These are phyloP conservation scores for Channa argus DNA, from an alignment of 2,113 vertebrate genomes.

Conservation along the genomic window DNA sequence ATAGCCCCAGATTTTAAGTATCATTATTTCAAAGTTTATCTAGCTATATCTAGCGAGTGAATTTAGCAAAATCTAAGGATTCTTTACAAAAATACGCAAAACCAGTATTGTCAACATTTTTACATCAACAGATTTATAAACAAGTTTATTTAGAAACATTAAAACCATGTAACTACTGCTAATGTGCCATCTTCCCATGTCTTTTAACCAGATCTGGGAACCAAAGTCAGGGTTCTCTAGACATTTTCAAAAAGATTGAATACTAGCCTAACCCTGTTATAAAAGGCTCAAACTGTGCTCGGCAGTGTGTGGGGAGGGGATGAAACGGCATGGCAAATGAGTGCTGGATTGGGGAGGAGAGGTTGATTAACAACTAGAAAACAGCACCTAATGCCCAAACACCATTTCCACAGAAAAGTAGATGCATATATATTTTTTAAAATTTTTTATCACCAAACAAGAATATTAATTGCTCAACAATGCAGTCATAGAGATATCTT, in stretches of 20 bases:
- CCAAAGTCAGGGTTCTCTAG: slow-evolving; percentile 48
- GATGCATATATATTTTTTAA: slow-evolving; percentile 36
- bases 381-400: slow-evolving; percentile 57
- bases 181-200: not conserved
- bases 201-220: slow-evolving; percentile 14
- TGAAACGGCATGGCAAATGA: slow-evolving; percentile 75
- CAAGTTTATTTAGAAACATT: not conserved
- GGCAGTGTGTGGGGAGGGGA: slow-evolving; percentile 56
- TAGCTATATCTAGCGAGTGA: too few species aligned
- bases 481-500: not conserved
- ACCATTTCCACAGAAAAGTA: slow-evolving; percentile 46
- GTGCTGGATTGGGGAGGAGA: slow-evolving; percentile 43
- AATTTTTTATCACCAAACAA: not conserved
- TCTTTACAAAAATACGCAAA: too few species aligned
- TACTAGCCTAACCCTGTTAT: slow-evolving; percentile 45
- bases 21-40: too few species aligned
- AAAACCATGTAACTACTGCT: not conserved
- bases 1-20: too few species aligned
- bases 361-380: slow-evolving; percentile 67
- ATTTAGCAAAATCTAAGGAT: too few species aligned
- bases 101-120: not conserved
- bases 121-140: not conserved
- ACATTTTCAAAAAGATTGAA: slow-evolving; percentile 48
- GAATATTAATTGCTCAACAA: slow-evolving; percentile 1
- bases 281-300: slow-evolving; percentile 67